A percentile compares a stretch with the other conserved stretches of the same genome.
Conservation (phyloP, 2,797 vertebrate genomes). For the Acomys russatus region DNA sequence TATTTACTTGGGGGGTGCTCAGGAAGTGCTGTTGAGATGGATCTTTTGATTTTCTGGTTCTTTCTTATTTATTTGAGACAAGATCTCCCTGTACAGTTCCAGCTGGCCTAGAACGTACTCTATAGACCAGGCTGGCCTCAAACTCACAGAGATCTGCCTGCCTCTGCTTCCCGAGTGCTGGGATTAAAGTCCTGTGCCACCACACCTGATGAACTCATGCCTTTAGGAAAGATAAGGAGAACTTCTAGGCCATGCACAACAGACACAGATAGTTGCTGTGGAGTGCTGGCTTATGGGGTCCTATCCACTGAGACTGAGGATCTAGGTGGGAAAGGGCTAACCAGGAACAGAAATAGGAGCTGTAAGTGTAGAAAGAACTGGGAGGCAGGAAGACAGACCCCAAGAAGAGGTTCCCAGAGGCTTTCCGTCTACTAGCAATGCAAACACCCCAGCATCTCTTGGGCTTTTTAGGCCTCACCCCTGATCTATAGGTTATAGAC, state of each 20-base stretch:
- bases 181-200: not conserved
- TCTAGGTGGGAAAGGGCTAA: not conserved
- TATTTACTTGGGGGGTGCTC: not conserved
- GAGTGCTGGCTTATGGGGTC: too few relatives aligned
- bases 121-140: not conserved
- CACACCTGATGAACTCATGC: not conserved
- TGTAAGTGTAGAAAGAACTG: not conserved
- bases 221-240: not conserved
- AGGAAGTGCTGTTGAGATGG: too few relatives aligned
- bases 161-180: not conserved
- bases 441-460: not conserved
- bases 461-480: not conserved
- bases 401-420: not conserved
- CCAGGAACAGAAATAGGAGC: not conserved
- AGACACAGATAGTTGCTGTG: not conserved
- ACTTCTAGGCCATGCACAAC: not conserved
- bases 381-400: not conserved
- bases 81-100: not conserved
- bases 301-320: not conserved
- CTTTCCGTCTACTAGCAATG: not conserved
- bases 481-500: not conserved
- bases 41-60: not conserved
- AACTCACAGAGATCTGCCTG: not conserved
- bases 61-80: not conserved
- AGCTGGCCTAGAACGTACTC: not conserved